Percentiles rank a stretch among this genome's conserved stretches.
phyloP scores from a whole-genome alignment of 2,888 invertebrate species.

The Apodemia duryi region DNA sequence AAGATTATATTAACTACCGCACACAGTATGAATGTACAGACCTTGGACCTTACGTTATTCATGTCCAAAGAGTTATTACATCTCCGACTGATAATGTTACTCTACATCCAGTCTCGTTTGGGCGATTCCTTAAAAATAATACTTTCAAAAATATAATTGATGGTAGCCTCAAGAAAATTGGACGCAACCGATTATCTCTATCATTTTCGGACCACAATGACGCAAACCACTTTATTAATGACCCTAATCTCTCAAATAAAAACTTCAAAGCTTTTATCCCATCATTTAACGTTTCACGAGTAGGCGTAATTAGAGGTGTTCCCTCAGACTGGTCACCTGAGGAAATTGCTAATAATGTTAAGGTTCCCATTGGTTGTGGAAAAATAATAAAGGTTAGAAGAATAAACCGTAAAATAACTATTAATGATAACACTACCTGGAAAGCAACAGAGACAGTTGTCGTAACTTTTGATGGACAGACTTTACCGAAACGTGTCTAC shows the following conservation, averaged over 20 bases:
- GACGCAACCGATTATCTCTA: constrained; percentile 5
- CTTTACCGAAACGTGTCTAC: no score
- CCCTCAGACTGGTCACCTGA: constrained; percentile 16
- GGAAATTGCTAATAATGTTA: constrained; percentile 1
- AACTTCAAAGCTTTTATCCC: constrained; percentile 16
- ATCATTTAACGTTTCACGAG: constrained; percentile 8
- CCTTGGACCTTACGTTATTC: no score
- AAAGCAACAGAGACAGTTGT: no score
- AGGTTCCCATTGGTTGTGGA: constrained; percentile 18
- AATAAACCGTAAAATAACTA: no score
- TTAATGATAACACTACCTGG: no score
- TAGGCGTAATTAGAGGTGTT: constrained; percentile 14
- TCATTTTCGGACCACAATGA: constrained; percentile 17
- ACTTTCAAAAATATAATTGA: constrained; percentile 16
- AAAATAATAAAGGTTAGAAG: no score
- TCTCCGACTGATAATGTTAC: no score
- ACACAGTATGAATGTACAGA: no score
- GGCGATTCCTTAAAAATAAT: not conserved
- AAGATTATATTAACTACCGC: no score
- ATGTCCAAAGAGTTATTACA: no score
- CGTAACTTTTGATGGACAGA: no score
- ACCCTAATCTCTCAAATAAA: not conserved
- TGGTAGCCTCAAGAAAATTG: constrained; percentile 13
- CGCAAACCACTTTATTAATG: not conserved
- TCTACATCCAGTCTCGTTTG: no score